Evolutionary conservation across 2,888 invertebrate species (phyloP).

Genomic region (Nymphalis c-album): DNA sequence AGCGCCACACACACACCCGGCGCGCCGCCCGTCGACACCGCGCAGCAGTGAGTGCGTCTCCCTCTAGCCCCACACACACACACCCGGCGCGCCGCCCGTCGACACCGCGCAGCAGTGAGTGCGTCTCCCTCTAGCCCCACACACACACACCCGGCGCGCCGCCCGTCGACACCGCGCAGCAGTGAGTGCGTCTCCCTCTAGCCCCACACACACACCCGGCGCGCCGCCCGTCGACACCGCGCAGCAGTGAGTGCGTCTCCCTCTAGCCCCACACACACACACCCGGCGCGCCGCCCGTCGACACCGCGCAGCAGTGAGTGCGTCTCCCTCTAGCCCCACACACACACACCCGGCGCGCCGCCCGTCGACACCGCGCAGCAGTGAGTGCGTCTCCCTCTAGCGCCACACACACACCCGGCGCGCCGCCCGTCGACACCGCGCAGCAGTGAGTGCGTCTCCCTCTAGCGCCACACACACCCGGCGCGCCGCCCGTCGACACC

Average conservation of each 20-base stretch:
- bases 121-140: neutral
- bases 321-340: neutral
- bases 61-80: too few relatives aligned
- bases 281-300: conserved; percentile 77
- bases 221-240: conserved; percentile 80
- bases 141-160: conserved; percentile 75
- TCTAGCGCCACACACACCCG: neutral
- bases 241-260: conserved; percentile 51
- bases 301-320: conserved; percentile 32
- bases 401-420: neutral
- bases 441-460: neutral
- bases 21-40: too few relatives aligned
- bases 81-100: conserved; percentile 77
- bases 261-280: too few relatives aligned
- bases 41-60: too few relatives aligned
- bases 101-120: conserved; percentile 58
- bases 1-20: neutral
- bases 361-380: conserved; percentile 56
- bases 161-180: conserved; percentile 64
- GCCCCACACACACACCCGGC: too few relatives aligned
- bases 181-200: conserved; percentile 45
- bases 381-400: neutral
- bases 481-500: too few relatives aligned
- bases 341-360: conserved; percentile 77
- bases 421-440: conserved; percentile 78